These are phyloP conservation scores for Mobula birostris DNA, from an alignment of 2,113 vertebrate genomes.

Conservation along the genomic window DNA sequence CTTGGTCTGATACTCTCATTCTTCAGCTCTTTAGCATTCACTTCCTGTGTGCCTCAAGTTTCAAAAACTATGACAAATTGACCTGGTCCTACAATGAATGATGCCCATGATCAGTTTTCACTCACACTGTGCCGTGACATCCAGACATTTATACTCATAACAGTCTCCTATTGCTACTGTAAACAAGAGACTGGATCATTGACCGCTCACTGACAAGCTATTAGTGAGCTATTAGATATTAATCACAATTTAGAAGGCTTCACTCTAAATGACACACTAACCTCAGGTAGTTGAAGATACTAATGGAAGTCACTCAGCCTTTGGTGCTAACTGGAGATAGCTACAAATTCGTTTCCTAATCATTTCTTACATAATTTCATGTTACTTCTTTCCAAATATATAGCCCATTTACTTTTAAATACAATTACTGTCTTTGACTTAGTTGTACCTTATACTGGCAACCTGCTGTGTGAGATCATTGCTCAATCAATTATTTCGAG, in stretches of 20 bases:
- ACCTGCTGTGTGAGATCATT: not conserved
- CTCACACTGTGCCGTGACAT: too few relatives aligned
- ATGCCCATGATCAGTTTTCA: constrained; percentile 76
- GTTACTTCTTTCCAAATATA: not conserved
- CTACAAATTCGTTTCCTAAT: not conserved
- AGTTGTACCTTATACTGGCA: not conserved
- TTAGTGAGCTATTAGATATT: too few relatives aligned
- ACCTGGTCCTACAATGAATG: constrained; percentile 87
- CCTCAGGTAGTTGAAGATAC: not conserved
- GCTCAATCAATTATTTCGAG: not conserved
- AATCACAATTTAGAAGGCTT: not conserved
- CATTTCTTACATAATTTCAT: not conserved
- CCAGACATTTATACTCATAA: not conserved
- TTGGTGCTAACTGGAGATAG: not conserved
- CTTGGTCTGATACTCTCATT: constrained; percentile 80
- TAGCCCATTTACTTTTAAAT: not conserved
- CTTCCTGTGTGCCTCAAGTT: constrained; percentile 89
- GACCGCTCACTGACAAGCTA: not conserved
- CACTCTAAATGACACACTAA: not conserved
- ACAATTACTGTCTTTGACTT: not conserved
- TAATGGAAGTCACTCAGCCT: not conserved
- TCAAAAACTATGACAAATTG: constrained; percentile 85
- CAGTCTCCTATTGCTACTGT: not conserved
- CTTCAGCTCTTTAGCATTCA: constrained; percentile 78
- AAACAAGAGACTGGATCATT: not conserved